These are phyloP conservation scores for Trissonchulus sp. DNA, from an alignment of 2,888 invertebrate genomes.

Conservation along the genomic window DNA sequence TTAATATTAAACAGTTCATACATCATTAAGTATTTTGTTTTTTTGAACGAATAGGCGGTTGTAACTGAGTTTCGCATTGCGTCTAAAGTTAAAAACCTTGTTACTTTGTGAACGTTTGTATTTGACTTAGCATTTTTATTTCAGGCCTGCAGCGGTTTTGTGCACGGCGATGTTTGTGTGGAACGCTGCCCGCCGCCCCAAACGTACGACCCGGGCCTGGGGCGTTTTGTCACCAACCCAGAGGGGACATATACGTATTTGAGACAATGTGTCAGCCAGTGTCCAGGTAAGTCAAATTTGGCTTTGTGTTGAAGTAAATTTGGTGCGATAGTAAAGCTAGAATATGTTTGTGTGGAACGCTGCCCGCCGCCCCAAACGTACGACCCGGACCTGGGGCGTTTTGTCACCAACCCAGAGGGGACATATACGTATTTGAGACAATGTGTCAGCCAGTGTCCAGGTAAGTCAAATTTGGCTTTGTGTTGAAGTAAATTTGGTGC, in stretches of 20 bases:
- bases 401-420: slow-evolving; percentile 84
- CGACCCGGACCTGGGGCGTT: slow-evolving; percentile 79
- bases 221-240: slow-evolving; percentile 84
- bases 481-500: no score
- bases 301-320: no score
- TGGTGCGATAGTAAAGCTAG: no score
- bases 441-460: slow-evolving; percentile 46
- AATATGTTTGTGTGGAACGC: slow-evolving; percentile 81
- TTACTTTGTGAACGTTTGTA: no score
- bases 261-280: slow-evolving; percentile 58
- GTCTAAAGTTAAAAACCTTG: no score
- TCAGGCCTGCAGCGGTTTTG: slow-evolving; percentile 11
- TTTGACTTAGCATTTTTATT: background rate
- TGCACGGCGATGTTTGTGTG: slow-evolving; percentile 82
- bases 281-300: slow-evolving; percentile 40
- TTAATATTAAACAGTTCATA: no score
- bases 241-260: slow-evolving; percentile 92
- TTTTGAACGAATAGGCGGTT: no score
- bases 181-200: slow-evolving; percentile 76
- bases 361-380: slow-evolving; percentile 75
- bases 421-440: slow-evolving; percentile 87
- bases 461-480: slow-evolving; percentile 32
- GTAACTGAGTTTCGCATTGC: no score
- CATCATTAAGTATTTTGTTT: no score
- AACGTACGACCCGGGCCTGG: slow-evolving; percentile 80